Conservation (phyloP, 2,797 vertebrate species). For the Valencia hispanica region DNA sequence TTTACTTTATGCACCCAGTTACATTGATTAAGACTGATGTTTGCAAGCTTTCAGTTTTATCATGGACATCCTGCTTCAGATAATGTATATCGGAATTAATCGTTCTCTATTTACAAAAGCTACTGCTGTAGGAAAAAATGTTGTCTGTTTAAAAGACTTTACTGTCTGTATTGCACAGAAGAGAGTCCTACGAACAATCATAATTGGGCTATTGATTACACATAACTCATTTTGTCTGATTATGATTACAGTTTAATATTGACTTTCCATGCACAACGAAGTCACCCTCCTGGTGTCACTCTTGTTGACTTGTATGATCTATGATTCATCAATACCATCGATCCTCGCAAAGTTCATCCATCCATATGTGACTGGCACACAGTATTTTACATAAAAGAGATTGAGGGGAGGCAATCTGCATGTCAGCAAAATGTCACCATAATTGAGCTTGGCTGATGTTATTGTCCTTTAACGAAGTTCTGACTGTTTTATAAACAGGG, state of each 20-base stretch:
- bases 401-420: constrained; percentile 82
- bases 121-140: constrained; percentile 42
- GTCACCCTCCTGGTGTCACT: constrained; percentile 87
- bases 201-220: constrained; percentile 93
- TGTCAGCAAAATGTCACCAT: constrained; percentile 85
- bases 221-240: constrained; percentile 93
- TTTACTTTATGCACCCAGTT: not conserved
- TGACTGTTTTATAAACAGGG: constrained; percentile 82
- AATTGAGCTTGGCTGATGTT: constrained; percentile 78
- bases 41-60: constrained; percentile 24
- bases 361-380: constrained; percentile 89
- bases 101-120: constrained; percentile 27
- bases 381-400: constrained; percentile 89
- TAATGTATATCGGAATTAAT: constrained; percentile 25
- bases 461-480: constrained; percentile 82
- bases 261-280: constrained; percentile 86
- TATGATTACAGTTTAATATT: constrained; percentile 94
- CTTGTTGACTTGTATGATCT: constrained; percentile 90
- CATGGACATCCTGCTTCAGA: constrained; percentile 27
- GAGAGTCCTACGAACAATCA: constrained; percentile 78
- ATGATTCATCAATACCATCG: constrained; percentile 89
- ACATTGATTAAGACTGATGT: constrained; percentile 12
- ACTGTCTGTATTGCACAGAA: constrained; percentile 63
- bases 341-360: constrained; percentile 90
- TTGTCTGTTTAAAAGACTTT: constrained; percentile 56